These are phyloP conservation scores for Epistrophe eligans DNA, from an alignment of 2,888 invertebrate genomes.

Conservation along the genomic window DNA sequence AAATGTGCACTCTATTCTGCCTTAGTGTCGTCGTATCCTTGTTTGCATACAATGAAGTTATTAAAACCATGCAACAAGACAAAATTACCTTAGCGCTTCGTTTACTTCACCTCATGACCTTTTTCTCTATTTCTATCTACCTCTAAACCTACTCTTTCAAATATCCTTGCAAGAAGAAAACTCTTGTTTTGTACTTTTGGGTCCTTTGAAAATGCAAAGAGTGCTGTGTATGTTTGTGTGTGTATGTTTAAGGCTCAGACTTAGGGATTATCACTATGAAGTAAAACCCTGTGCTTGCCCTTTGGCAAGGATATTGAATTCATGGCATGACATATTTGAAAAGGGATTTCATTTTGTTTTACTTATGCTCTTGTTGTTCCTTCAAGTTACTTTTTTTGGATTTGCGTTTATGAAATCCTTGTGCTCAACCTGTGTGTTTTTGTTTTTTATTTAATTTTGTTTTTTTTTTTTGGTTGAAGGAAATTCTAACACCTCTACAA, in stretches of 20 bases:
- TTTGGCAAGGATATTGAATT: slow-evolving; percentile 69
- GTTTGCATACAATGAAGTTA: slow-evolving; percentile 65
- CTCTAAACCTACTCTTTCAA: not conserved
- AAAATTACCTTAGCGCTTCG: slow-evolving; percentile 33
- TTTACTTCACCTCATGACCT: not conserved
- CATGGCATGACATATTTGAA: slow-evolving; percentile 64
- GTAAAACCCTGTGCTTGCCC: slow-evolving; percentile 54
- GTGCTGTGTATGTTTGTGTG: not conserved
- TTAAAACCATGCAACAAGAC: slow-evolving; percentile 56
- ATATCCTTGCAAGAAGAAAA: slow-evolving; percentile 30
- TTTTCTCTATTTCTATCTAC: not conserved
- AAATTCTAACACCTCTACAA: slow-evolving; percentile 23
- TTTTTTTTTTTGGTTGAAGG: not conserved
- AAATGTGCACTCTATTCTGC: slow-evolving; percentile 38
- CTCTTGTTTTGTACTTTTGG: slow-evolving; percentile 17
- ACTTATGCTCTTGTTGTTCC: slow-evolving; percentile 26
- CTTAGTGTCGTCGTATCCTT: slow-evolving; percentile 34
- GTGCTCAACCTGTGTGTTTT: slow-evolving; percentile 3
- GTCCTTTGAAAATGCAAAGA: slow-evolving; percentile 3
- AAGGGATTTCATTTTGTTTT: slow-evolving; percentile 54
- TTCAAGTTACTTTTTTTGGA: slow-evolving; percentile 28
- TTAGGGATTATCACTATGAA: slow-evolving; percentile 48
- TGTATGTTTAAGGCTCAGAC: slow-evolving; percentile 1
- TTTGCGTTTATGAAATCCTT: slow-evolving; percentile 53
- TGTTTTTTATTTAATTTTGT: not conserved